phyloP scores from a whole-genome alignment of 2,113 vertebrate species.

The Brachyhypopomus occidentalis region DNA sequence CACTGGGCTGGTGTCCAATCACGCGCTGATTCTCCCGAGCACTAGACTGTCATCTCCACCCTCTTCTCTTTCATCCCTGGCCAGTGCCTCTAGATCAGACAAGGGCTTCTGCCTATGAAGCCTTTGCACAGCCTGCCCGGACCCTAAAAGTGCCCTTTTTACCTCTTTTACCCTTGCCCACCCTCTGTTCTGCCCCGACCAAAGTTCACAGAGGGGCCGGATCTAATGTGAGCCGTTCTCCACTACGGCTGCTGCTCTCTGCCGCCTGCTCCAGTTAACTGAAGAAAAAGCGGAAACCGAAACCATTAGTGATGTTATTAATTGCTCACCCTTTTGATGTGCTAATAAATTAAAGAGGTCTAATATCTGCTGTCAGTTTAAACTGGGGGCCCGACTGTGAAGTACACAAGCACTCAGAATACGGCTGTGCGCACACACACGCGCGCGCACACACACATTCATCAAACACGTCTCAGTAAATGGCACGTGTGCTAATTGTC shows the following conservation, averaged over 20 bases:
- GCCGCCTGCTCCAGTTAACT: neutral
- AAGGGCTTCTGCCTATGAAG: neutral
- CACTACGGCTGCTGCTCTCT: neutral
- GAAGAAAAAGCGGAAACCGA: neutral
- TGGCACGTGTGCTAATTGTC: slow-evolving; percentile 18
- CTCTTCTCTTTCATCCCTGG: too few relatives aligned
- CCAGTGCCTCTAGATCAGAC: neutral
- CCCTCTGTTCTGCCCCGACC: neutral
- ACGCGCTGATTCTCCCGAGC: too few relatives aligned
- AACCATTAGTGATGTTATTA: slow-evolving; percentile 2
- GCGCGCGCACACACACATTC: neutral
- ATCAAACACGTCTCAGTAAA: slow-evolving; percentile 26
- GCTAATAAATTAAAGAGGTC: neutral
- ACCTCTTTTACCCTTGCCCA: neutral
- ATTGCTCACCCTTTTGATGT: neutral
- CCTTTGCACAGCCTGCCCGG: neutral
- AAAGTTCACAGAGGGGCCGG: too few relatives aligned
- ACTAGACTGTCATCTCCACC: too few relatives aligned
- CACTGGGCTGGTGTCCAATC: too few relatives aligned
- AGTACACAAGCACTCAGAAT: neutral
- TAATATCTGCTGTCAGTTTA: neutral
- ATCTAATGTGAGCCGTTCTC: neutral
- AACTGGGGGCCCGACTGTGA: slow-evolving; percentile 8
- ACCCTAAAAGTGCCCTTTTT: neutral
- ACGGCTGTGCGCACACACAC: neutral